Evolutionary conservation across 2,113 vertebrate genomes (phyloP).

Genomic region (Cacatua alba): DNA sequence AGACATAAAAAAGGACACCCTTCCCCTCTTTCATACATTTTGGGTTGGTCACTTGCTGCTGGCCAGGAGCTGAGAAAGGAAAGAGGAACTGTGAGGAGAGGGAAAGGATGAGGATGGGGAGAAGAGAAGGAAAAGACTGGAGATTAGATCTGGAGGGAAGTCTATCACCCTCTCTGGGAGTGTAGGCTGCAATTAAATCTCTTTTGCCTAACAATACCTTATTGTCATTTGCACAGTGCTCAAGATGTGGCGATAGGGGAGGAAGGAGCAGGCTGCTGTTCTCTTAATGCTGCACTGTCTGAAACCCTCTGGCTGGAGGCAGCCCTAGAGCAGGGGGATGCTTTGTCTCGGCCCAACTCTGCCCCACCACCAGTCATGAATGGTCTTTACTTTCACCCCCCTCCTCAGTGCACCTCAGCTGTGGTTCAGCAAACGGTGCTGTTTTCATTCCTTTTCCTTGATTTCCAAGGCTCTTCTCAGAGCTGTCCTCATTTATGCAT

Average conservation of each 20-base stretch:
- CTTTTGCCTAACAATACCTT: constrained; percentile 32
- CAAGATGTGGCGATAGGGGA: not conserved
- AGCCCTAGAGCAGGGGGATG: accelerated
- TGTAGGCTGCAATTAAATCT: constrained; percentile 61
- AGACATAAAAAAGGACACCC: not conserved
- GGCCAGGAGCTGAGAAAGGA: not conserved
- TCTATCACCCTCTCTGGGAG: constrained; percentile 1
- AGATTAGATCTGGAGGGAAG: constrained; percentile 30
- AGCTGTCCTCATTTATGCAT: not conserved
- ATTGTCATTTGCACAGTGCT: not conserved
- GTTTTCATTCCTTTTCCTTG: not conserved
- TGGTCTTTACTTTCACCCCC: accelerated
- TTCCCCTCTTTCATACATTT: not conserved
- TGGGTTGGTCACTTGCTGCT: not conserved
- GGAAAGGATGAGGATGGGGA: not conserved
- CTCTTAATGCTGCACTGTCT: not conserved
- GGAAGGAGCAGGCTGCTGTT: not conserved
- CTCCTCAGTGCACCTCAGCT: not conserved
- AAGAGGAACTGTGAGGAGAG: constrained; percentile 1
- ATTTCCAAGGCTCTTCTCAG: not conserved
- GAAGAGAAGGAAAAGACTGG: not conserved
- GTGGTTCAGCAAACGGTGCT: not conserved
- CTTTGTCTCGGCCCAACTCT: not conserved
- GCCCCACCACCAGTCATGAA: not conserved
- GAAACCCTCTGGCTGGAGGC: not conserved